Conservation (phyloP, 2,888 invertebrate species). For the Corbicula japonica region DNA sequence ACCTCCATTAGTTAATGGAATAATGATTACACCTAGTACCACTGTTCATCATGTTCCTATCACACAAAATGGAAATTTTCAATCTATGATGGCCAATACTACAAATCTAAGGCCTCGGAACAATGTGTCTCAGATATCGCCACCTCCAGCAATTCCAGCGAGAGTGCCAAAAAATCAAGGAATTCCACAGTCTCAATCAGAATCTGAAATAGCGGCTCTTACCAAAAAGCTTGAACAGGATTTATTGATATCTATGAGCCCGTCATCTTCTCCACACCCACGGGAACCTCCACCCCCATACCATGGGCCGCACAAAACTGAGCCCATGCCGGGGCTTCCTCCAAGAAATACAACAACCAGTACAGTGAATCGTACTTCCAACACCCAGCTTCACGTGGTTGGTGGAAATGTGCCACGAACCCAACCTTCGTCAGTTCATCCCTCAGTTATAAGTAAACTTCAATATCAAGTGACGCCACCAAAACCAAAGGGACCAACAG, state of each 20-base stretch:
- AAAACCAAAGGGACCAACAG: slow-evolving; percentile 75
- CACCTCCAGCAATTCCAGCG: slow-evolving; percentile 76
- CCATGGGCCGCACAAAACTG: slow-evolving; percentile 85
- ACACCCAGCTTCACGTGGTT: slow-evolving; percentile 51
- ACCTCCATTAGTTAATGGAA: slow-evolving; percentile 69
- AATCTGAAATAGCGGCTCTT: slow-evolving; percentile 83
- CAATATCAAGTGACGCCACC: slow-evolving; percentile 80
- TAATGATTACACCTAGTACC: slow-evolving; percentile 37
- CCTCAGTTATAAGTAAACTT: slow-evolving; percentile 66
- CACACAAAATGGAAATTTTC: slow-evolving; percentile 52
- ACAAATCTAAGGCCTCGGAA: slow-evolving; percentile 42
- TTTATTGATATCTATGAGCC: slow-evolving; percentile 73
- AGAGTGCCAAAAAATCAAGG: slow-evolving; percentile 75
- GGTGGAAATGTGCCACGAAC: slow-evolving; percentile 57
- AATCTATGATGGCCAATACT: slow-evolving; percentile 56
- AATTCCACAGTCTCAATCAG: slow-evolving; percentile 68
- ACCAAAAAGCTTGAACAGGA: slow-evolving; percentile 83
- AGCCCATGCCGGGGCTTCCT: slow-evolving; percentile 74
- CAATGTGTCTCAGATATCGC: slow-evolving; percentile 59
- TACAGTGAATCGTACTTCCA: slow-evolving; percentile 50
- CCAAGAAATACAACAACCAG: slow-evolving; percentile 66
- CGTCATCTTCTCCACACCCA: slow-evolving; percentile 66
- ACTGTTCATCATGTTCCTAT: slow-evolving; percentile 37
- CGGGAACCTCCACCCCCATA: slow-evolving; percentile 84
- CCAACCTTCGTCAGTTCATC: slow-evolving; percentile 65